phyloP scores from a whole-genome alignment of 2,113 vertebrate genomes.

The Himantopus leucocephalus region DNA sequence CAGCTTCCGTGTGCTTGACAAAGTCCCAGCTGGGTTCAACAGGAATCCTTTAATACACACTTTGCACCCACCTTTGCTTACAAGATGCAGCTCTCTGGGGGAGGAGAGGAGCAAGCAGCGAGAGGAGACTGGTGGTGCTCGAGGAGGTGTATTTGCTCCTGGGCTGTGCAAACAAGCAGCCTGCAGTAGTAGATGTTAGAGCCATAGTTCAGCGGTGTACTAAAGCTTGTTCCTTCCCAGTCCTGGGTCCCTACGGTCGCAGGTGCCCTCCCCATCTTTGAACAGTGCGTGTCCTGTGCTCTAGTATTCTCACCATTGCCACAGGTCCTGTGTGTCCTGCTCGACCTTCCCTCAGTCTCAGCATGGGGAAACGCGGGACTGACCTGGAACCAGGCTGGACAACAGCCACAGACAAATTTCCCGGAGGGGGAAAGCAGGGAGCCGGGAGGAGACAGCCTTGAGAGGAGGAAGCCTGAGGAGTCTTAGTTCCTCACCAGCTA shows the following conservation, averaged over 20 bases:
- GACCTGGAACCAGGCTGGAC: background rate
- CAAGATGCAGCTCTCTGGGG: background rate
- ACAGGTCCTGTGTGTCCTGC: background rate
- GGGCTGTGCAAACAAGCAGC: background rate
- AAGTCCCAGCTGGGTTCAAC: background rate
- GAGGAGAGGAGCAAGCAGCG: background rate
- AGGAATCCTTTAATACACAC: background rate
- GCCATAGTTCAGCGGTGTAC: background rate
- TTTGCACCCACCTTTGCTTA: background rate
- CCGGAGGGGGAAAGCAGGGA: background rate
- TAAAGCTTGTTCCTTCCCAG: background rate
- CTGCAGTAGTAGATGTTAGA: background rate
- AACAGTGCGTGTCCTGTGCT: background rate
- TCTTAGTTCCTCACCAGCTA: background rate
- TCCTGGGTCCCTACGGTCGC: fast-evolving
- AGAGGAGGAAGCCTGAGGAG: background rate
- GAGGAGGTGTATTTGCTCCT: background rate
- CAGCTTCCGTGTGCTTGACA: background rate
- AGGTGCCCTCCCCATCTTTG: background rate
- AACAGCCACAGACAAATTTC: background rate
- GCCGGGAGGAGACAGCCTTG: background rate
- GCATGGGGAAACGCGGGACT: background rate
- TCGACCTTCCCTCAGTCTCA: background rate
- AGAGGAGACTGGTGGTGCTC: background rate
- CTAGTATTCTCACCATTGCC: background rate